Conservation (phyloP, 2,888 invertebrate genomes). For the Macrophya alboannulata region DNA sequence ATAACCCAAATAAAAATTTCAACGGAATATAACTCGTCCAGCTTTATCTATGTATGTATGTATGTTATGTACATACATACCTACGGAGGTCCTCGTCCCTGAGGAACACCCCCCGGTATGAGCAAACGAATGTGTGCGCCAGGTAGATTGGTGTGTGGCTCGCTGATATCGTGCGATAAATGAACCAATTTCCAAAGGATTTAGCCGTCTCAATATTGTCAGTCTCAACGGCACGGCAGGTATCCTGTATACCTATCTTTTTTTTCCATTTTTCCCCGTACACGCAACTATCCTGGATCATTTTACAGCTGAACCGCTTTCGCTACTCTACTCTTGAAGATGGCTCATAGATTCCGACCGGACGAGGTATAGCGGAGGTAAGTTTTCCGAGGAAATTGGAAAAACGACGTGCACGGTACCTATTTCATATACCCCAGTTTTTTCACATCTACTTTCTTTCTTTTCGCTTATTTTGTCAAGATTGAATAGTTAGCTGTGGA, state of each 20-base stretch:
- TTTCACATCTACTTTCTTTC: neutral
- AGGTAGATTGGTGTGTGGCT: conserved; percentile 58
- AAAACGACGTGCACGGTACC: neutral
- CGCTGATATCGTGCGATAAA: conserved; percentile 69
- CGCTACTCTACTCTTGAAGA: conserved; percentile 28
- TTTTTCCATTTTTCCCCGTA: neutral
- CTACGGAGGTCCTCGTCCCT: neutral
- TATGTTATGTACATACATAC: neutral
- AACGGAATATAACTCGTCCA: neutral
- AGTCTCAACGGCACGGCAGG: conserved; percentile 63
- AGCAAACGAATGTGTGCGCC: neutral
- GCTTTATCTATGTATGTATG: neutral
- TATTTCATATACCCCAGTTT: neutral
- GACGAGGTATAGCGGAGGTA: neutral
- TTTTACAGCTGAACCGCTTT: conserved; percentile 62
- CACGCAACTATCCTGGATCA: conserved; percentile 65
- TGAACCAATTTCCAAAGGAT: conserved; percentile 72
- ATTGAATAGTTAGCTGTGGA: neutral
- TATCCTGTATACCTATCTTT: conserved; percentile 50
- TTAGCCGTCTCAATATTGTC: conserved; percentile 68
- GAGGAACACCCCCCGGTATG: conserved; percentile 11
- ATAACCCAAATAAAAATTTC: neutral
- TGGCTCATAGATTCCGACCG: conserved; percentile 16
- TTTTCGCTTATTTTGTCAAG: neutral
- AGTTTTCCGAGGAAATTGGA: neutral